Conservation (phyloP, 2,888 invertebrate genomes). For the Lacanobia oleracea region DNA sequence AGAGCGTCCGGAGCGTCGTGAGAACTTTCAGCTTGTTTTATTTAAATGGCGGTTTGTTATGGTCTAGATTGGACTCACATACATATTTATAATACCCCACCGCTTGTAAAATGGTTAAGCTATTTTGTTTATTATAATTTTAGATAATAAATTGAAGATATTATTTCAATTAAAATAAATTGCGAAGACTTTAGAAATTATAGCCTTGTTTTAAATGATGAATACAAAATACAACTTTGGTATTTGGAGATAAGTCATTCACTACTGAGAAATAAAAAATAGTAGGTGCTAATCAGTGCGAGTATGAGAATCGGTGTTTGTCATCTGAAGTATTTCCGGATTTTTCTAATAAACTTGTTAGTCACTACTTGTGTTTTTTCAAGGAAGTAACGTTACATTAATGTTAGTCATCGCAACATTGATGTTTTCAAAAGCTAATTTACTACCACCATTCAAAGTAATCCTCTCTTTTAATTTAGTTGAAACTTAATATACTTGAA, state of each 20-base stretch:
- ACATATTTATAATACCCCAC: slow-evolving; percentile 43
- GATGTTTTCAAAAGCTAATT: slow-evolving; percentile 50
- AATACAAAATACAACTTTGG: slow-evolving; percentile 38
- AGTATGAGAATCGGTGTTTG: slow-evolving; percentile 54
- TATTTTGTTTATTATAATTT: slow-evolving; percentile 32
- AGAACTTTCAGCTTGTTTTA: slow-evolving; percentile 63
- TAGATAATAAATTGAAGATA: slow-evolving; percentile 33
- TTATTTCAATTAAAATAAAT: slow-evolving; percentile 40
- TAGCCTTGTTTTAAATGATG: slow-evolving; percentile 21
- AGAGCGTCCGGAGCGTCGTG: slow-evolving; percentile 53
- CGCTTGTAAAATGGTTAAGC: slow-evolving; percentile 40
- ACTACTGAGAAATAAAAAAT: slow-evolving; percentile 47
- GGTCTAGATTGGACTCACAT: slow-evolving; percentile 61
- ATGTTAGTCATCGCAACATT: slow-evolving; percentile 64
- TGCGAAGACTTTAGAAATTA: slow-evolving; percentile 29
- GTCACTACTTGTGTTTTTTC: slow-evolving; percentile 61
- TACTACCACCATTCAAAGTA: slow-evolving; percentile 49
- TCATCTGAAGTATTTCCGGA: slow-evolving; percentile 67
- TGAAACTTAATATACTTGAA: slow-evolving; percentile 48
- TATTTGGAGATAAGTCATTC: slow-evolving; percentile 42
- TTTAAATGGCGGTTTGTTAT: slow-evolving; percentile 60
- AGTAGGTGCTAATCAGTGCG: slow-evolving; percentile 48
- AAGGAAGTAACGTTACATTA: slow-evolving; percentile 57
- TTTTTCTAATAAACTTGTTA: slow-evolving; percentile 62
- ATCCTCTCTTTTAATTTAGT: slow-evolving; percentile 45